Evolutionary conservation across 53 echinoderm and acorn worm species (phyloP).

Genomic region (Holothuria leucospilota): DNA sequence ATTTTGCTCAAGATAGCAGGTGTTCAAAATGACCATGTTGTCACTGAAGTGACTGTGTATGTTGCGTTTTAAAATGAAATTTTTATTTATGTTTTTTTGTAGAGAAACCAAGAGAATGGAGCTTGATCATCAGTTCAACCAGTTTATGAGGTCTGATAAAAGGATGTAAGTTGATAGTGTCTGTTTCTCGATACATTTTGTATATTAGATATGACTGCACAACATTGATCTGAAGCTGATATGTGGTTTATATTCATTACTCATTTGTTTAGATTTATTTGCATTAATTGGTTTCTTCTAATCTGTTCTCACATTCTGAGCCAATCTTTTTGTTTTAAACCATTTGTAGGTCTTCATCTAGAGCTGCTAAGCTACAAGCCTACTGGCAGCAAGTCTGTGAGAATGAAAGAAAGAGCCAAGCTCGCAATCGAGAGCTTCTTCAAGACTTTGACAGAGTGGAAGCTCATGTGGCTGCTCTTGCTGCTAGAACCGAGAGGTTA

Average conservation of each 20-base stretch:
- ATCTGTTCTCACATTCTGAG: no score
- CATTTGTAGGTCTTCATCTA: constrained; percentile 58
- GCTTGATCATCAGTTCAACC: constrained; percentile 75
- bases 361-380: constrained; percentile 77
- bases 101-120: constrained; percentile 83
- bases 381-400: constrained; percentile 93
- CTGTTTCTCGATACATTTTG: no score
- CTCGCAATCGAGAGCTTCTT: constrained; percentile 82
- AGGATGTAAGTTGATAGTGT: constrained; percentile 66
- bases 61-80: no score
- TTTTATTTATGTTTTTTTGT: background rate
- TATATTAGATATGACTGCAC: no score
- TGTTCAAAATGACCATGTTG: no score
- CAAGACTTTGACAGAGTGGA: constrained; percentile 83
- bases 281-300: no score
- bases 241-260: no score
- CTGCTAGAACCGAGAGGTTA: constrained; percentile 85
- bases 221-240: no score
- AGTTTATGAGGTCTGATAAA: constrained; percentile 74
- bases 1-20: no score
- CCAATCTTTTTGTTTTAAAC: background rate
- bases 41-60: no score
- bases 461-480: constrained; percentile 78
- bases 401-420: constrained; percentile 80
- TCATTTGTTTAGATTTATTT: no score